These are phyloP conservation scores for Mycetomoellerius zeteki DNA, from an alignment of 1,140 invertebrate genomes.

Conservation along the genomic window DNA sequence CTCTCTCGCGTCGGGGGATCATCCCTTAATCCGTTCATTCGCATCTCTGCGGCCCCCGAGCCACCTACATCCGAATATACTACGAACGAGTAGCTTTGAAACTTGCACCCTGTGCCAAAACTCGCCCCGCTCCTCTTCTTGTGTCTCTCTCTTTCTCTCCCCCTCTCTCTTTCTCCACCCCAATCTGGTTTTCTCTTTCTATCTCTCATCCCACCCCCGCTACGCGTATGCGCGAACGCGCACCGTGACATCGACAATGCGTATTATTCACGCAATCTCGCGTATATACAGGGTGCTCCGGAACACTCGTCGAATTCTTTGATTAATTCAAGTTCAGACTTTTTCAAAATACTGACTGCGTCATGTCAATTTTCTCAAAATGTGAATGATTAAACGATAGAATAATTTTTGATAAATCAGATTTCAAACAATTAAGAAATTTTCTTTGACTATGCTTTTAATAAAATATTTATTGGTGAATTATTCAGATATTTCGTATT, in stretches of 20 bases:
- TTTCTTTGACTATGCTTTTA: not conserved
- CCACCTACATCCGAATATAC: slow-evolving; percentile 65
- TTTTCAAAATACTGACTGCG: not conserved
- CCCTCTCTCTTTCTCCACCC: slow-evolving; percentile 23
- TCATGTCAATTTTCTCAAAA: not conserved
- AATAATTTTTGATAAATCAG: not conserved
- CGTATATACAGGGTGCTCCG: slow-evolving; percentile 38
- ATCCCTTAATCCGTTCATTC: slow-evolving; percentile 87
- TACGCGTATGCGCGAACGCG: slow-evolving; percentile 8
- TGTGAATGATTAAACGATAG: not conserved
- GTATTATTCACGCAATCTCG: slow-evolving; percentile 67
- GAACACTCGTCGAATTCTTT: slow-evolving; percentile 27
- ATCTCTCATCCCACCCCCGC: not conserved
- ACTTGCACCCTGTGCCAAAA: slow-evolving; percentile 72
- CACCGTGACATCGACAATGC: slow-evolving; percentile 66
- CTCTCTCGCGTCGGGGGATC: slow-evolving; percentile 84
- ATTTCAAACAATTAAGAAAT: not conserved
- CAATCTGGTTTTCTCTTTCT: slow-evolving; percentile 1
- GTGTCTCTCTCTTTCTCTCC: not conserved
- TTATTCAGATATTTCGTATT: not conserved
- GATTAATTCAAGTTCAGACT: slow-evolving; percentile 27
- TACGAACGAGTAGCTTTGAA: slow-evolving; percentile 71
- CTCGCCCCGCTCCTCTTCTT: slow-evolving; percentile 15
- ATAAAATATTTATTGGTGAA: not conserved
- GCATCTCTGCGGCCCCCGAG: slow-evolving; percentile 83